Percentiles rank a stretch among this genome's conserved stretches.
Conservation (phyloP, 2,888 invertebrate genomes). For the Tipula confusa region DNA sequence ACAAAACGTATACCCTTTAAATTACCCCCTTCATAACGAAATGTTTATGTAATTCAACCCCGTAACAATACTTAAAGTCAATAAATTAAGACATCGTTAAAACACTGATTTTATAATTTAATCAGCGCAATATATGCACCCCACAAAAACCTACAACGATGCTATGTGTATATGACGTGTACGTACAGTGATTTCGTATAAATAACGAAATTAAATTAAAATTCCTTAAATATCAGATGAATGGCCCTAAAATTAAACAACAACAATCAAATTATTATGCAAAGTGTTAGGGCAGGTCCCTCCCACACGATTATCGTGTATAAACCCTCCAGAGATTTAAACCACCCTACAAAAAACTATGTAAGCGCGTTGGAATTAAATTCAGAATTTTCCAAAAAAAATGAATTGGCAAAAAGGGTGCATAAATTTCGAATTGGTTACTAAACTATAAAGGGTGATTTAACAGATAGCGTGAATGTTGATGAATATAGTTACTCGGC, state of each 20-base stretch:
- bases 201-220: conserved; percentile 12
- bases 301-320: background rate
- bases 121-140: background rate
- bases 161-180: no score
- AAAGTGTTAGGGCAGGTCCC: background rate
- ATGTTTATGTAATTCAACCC: background rate
- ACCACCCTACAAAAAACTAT: background rate
- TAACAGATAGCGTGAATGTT: no score
- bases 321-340: background rate
- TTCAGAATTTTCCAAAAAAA: background rate
- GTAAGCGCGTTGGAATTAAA: background rate
- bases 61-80: background rate
- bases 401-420: background rate
- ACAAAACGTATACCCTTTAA: background rate
- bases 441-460: no score
- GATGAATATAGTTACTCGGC: no score
- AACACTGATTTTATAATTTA: conserved; percentile 20
- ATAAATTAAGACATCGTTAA: background rate
- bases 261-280: conserved; percentile 3
- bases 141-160: background rate
- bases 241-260: conserved; percentile 9
- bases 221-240: conserved; percentile 16
- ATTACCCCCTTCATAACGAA: background rate
- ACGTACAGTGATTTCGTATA: background rate
- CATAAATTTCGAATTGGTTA: background rate